Conservation (phyloP, 2,888 invertebrate genomes). For the Stenodema calcarata region DNA sequence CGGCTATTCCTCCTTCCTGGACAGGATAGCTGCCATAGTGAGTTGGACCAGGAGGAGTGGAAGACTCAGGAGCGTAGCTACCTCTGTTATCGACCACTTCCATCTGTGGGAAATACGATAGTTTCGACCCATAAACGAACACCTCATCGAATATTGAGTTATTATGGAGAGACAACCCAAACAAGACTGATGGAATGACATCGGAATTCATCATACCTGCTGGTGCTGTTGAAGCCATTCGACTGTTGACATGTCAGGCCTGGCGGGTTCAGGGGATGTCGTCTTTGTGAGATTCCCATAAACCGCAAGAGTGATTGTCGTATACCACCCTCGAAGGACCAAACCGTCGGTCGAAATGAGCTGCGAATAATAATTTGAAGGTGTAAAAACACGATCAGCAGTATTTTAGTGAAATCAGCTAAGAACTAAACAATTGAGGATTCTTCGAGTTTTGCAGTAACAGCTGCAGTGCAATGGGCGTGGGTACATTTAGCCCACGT, state of each 20-base stretch:
- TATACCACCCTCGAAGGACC: constrained; percentile 91
- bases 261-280: constrained; percentile 64
- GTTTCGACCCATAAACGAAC: no score
- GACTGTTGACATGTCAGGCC: constrained; percentile 60
- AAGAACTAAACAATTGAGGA: no score
- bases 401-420: no score
- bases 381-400: no score
- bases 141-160: neutral
- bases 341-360: constrained; percentile 91
- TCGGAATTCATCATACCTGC: constrained; percentile 54
- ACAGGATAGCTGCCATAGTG: constrained; percentile 38
- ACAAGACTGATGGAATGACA: no score
- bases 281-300: constrained; percentile 86
- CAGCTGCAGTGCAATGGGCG: no score
- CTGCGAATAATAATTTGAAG: constrained; percentile 17
- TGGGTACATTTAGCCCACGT: no score
- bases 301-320: constrained; percentile 82
- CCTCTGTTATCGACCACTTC: neutral
- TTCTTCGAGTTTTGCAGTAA: no score
- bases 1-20: neutral
- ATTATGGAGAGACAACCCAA: no score
- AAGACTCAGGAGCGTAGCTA: neutral
- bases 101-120: neutral
- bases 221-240: constrained; percentile 60
- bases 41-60: neutral